Percentiles rank a stretch among this genome's conserved stretches.
Conservation (phyloP, 2,888 invertebrate species). For the Patella pellucida region DNA sequence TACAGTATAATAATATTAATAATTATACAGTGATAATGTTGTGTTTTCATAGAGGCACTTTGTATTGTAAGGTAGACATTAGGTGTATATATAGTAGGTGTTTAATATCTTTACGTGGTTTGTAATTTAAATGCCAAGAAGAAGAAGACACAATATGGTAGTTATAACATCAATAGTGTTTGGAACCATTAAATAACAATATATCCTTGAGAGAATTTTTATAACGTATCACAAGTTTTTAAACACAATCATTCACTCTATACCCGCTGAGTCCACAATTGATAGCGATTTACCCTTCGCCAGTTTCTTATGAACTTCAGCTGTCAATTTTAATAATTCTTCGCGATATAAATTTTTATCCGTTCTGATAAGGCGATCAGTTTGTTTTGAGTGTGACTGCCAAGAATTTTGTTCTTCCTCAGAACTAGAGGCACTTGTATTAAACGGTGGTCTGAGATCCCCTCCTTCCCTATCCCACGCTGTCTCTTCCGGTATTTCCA, state of each 20-base stretch:
- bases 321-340: background rate
- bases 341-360: conserved; percentile 1
- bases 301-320: conserved; percentile 24
- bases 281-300: conserved; percentile 25
- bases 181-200: no score
- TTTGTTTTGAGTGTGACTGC: conserved; percentile 7
- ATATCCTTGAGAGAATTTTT: no score
- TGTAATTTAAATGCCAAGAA: no score
- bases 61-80: no score
- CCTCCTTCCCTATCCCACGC: conserved; percentile 42
- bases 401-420: conserved; percentile 29
- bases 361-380: background rate
- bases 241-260: conserved; percentile 23
- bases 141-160: no score
- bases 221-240: no score
- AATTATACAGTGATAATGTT: no score
- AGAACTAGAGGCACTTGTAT: conserved; percentile 40
- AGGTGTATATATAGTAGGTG: no score
- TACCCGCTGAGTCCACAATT: conserved; percentile 26
- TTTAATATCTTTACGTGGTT: no score
- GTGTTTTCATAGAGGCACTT: no score
- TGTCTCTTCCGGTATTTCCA: conserved; percentile 55
- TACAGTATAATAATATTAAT: no score
- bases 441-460: conserved; percentile 33
- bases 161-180: no score